Conservation (phyloP, 53 echinoderm and acorn worm genomes). For the Antedon mediterranea region DNA sequence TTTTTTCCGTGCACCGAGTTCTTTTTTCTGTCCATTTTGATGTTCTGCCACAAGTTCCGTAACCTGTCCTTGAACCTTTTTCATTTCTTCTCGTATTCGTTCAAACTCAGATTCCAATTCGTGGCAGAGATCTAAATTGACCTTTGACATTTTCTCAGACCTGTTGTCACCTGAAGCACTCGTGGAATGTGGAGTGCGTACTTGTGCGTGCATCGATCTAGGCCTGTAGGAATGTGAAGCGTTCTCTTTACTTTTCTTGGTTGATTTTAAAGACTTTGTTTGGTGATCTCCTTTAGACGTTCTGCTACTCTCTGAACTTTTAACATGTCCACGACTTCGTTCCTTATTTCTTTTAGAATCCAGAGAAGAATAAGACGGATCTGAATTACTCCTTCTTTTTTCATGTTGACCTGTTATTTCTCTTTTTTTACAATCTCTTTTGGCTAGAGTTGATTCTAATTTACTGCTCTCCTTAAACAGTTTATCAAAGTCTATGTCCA, state of each 20-base stretch:
- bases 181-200: neutral
- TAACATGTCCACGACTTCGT: neutral
- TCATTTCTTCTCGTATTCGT: constrained; percentile 40
- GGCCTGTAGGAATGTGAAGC: neutral
- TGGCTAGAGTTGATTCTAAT: neutral
- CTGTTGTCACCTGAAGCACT: neutral
- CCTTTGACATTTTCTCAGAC: neutral
- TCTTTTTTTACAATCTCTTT: neutral
- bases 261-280: neutral
- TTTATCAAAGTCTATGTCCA: neutral
- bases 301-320: neutral
- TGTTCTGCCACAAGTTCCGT: neutral
- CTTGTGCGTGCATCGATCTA: neutral
- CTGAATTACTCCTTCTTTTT: neutral
- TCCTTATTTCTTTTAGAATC: neutral
- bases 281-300: neutral
- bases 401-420: neutral
- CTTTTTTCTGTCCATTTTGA: neutral
- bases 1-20: neutral
- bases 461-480: neutral
- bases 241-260: neutral
- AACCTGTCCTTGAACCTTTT: neutral
- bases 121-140: constrained; percentile 19
- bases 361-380: neutral
- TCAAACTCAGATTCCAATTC: constrained; percentile 60